Conservation (phyloP, 1,140 invertebrate genomes). For the Chironomus tepperi region DNA sequence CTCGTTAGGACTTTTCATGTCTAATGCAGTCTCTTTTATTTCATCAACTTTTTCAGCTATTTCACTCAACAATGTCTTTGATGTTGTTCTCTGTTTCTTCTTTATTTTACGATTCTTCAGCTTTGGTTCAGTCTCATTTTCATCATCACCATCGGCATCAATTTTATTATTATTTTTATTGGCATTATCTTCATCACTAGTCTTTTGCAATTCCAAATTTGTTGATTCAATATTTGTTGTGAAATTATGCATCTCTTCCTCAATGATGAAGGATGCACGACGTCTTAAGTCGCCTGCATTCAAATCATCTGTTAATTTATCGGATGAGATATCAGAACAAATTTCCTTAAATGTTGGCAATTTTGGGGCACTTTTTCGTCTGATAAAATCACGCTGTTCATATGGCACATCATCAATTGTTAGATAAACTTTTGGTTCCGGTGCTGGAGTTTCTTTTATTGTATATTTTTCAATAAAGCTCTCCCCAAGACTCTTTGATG, state of each 20-base stretch:
- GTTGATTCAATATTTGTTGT: conserved; percentile 36
- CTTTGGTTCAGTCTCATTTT: conserved; percentile 33
- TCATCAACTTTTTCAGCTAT: background rate
- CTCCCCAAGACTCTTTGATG: conserved; percentile 59
- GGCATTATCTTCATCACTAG: no score
- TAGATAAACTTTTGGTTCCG: background rate
- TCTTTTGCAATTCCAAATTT: conserved; percentile 29
- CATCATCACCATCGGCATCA: conserved; percentile 25
- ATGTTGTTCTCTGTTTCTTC: conserved; percentile 29
- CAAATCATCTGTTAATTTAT: conserved; percentile 42
- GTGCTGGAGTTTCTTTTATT: conserved; percentile 54
- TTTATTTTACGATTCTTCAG: conserved; percentile 36
- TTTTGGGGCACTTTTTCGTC: conserved; percentile 36
- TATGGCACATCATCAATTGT: conserved; percentile 19
- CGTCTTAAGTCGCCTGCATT: conserved; percentile 42
- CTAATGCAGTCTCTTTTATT: conserved; percentile 21
- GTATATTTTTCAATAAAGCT: conserved; percentile 62
- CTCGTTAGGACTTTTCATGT: conserved; percentile 29
- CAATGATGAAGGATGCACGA: conserved; percentile 37
- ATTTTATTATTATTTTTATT: background rate
- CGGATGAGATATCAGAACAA: conserved; percentile 44
- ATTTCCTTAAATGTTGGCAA: conserved; percentile 45
- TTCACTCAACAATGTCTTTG: conserved; percentile 27
- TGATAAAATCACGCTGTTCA: conserved; percentile 28
- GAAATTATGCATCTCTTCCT: conserved; percentile 37